Base-by-base conservation (phyloP, 2,797 vertebrate genomes). In the Benthosema pterotum region DNA sequence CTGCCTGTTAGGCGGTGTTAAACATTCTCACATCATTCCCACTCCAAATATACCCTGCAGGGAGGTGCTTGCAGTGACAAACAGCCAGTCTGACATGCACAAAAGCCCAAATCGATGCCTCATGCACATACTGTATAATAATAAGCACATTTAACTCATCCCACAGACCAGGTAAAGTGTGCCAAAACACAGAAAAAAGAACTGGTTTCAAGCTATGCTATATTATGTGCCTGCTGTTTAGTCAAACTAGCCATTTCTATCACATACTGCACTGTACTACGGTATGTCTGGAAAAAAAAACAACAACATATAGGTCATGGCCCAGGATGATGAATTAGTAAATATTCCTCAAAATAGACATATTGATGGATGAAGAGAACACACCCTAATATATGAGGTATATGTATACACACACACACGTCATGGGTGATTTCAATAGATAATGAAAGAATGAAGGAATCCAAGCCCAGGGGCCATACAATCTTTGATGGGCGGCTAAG, bases 361-460 rank as follows among this genome's bases (percentile, higher is more conserved):
- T 46, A 46, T n/a, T 46, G 45, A 13, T 13, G 45, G 45, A 13
- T 15, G 5, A 14, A 46, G 45, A 38, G 7, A 38, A 38, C 32
- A 38, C 32, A 38, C 32, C 2, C n/a, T 71, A 69, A 67, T 22
- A 2, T 32, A 48, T 58, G 68, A 67, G 63, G 62, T 14, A 57
- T 45, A 18, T n/a, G 22, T 67, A 60, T 72, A 42, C 2, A 3
- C 70, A 77, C 57, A 60, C 71, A 42, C 2, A 3, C 69, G 75
- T 74, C 58, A 86, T 74, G 77, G 69, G 11, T 83, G 74, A 81
- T 69, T 87, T 83, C 62, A 83, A 32, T 60, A 78, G 74, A 71
- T 77, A 83, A 17, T 19, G 16, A 7, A 84, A 77, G 70, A 15
- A 84, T 79, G 70, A 80, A 67, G 75, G 79, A 82, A 80, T 87